Evolutionary conservation across 2,797 vertebrate species (phyloP).

Genomic region (Zenarchopterus dispar): DNA sequence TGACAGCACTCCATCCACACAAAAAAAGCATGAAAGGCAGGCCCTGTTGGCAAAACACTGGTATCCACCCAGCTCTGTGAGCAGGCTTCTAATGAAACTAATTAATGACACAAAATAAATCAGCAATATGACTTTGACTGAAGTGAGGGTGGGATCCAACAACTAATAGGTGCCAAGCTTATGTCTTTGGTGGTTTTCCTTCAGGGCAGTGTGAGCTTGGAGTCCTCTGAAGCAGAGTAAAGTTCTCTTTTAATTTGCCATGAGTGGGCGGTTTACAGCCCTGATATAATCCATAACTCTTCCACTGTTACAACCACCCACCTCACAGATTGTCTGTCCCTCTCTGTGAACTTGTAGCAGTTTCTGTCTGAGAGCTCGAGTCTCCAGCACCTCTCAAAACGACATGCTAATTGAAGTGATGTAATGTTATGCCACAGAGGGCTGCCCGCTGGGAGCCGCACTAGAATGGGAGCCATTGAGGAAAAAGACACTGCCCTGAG

Average conservation of each 20-base stretch:
- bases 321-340: slow-evolving; percentile 48
- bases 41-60: no score
- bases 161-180: slow-evolving; percentile 61
- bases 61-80: slow-evolving; percentile 18
- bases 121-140: slow-evolving; percentile 61
- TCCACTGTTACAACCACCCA: slow-evolving; percentile 68
- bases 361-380: slow-evolving; percentile 40
- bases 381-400: slow-evolving; percentile 50
- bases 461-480: slow-evolving; percentile 70
- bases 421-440: slow-evolving; percentile 73
- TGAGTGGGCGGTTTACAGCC: slow-evolving; percentile 72
- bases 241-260: slow-evolving; percentile 72
- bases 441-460: slow-evolving; percentile 54
- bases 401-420: slow-evolving; percentile 72
- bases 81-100: slow-evolving; percentile 41
- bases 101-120: slow-evolving; percentile 67
- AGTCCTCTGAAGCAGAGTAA: slow-evolving; percentile 65
- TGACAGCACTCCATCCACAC: slow-evolving; percentile 4
- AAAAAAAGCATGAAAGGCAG: slow-evolving; percentile 22
- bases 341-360: slow-evolving; percentile 45
- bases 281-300: slow-evolving; percentile 74
- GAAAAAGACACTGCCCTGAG: slow-evolving; percentile 68
- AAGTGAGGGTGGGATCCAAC: slow-evolving; percentile 57
- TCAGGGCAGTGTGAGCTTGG: slow-evolving; percentile 61
- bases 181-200: slow-evolving; percentile 67